A percentile compares a stretch with the other conserved stretches of the same genome.
phyloP scores from a whole-genome alignment of 2,888 invertebrate species.

The Fragum whitleyi region DNA sequence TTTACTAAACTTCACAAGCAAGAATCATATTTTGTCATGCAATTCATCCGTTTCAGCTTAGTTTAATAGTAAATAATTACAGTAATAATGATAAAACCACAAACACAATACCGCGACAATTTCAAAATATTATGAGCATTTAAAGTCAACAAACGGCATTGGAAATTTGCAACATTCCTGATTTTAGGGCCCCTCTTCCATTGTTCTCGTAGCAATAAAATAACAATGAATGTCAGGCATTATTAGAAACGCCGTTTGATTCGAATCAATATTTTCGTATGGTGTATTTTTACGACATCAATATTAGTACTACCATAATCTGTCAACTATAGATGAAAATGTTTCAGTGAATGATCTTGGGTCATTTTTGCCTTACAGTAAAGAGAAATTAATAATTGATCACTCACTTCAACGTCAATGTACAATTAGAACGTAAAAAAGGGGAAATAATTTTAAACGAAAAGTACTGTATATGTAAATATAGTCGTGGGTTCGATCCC shows the following conservation, averaged over 20 bases:
- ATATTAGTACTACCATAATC: not conserved
- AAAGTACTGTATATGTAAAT: too few relatives aligned
- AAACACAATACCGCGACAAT: conserved; percentile 4
- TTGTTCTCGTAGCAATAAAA: not conserved
- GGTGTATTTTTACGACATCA: not conserved
- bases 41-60: not conserved
- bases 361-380: too few relatives aligned
- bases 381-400: too few relatives aligned
- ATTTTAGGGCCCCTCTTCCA: not conserved
- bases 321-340: too few relatives aligned
- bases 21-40: not conserved
- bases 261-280: not conserved
- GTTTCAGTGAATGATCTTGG: too few relatives aligned
- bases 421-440: too few relatives aligned
- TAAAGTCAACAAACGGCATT: not conserved
- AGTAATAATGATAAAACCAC: not conserved
- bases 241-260: not conserved
- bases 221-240: not conserved
- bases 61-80: conserved; percentile 4
- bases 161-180: conserved; percentile 7
- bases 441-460: too few relatives aligned
- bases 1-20: too few relatives aligned
- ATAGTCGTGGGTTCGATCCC: too few relatives aligned
- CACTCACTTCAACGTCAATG: too few relatives aligned
- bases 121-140: not conserved